Conservation (phyloP, 2,888 invertebrate genomes). For the Gari tellinella region DNA sequence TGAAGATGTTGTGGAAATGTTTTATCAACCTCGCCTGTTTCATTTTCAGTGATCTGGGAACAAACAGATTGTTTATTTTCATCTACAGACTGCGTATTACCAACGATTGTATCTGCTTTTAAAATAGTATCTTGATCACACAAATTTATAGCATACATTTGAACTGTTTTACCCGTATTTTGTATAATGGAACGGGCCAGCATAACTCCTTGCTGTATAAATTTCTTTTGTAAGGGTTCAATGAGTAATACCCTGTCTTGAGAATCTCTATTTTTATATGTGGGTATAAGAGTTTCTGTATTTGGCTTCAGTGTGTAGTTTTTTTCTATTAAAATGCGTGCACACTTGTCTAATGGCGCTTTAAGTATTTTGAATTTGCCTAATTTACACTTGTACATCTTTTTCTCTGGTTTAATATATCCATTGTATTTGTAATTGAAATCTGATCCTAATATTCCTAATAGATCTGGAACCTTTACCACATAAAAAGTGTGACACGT, state of each 20-base stretch:
- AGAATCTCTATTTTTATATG: neutral
- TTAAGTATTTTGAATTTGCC: conserved; percentile 1
- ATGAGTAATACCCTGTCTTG: neutral
- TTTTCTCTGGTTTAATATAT: neutral
- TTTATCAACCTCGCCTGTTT: too few species aligned
- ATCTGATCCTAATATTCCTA: conserved; percentile 11
- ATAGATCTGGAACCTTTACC: neutral
- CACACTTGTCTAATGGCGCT: too few species aligned
- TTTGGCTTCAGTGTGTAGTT: neutral
- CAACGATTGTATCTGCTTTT: too few species aligned
- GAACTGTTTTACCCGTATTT: too few species aligned
- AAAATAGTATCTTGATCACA: too few species aligned
- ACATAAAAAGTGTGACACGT: neutral
- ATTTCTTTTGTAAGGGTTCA: neutral
- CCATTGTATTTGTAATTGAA: conserved; percentile 8
- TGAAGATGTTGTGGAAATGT: too few species aligned
- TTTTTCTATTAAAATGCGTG: too few species aligned
- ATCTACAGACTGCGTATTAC: too few species aligned
- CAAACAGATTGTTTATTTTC: too few species aligned
- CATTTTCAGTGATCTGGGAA: too few species aligned
- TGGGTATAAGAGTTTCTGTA: conserved; percentile 3
- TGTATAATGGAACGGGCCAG: too few species aligned
- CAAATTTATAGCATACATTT: too few species aligned
- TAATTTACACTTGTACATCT: neutral
- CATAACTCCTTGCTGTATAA: neutral